These are phyloP conservation scores for Panurus biarmicus DNA, from an alignment of 2,113 vertebrate species.

Conservation along the genomic window DNA sequence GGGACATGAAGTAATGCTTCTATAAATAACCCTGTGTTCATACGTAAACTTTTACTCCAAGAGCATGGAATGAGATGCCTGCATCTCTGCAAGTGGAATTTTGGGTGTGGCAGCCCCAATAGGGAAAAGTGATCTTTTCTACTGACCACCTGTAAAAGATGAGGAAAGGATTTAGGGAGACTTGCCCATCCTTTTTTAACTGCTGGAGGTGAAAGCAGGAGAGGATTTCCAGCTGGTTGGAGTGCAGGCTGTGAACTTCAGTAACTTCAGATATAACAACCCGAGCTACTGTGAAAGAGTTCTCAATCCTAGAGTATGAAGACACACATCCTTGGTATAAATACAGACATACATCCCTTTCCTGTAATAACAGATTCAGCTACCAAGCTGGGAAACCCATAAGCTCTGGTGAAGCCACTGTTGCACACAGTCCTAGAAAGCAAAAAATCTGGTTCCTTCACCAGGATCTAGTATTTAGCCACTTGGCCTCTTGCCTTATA, in stretches of 20 bases:
- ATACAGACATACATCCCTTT: not conserved
- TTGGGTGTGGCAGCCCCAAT: not conserved
- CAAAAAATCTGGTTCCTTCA: constrained; percentile 4
- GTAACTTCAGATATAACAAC: not conserved
- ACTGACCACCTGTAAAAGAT: not conserved
- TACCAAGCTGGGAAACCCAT: not conserved
- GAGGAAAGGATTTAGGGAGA: not conserved
- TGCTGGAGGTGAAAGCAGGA: not conserved
- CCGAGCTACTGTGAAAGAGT: not conserved
- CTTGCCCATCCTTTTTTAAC: not conserved
- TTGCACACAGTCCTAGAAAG: constrained; percentile 19
- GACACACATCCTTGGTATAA: not conserved
- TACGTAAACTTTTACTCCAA: constrained; percentile 23
- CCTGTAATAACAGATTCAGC: not conserved
- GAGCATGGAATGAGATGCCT: constrained; percentile 22
- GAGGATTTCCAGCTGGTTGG: not conserved
- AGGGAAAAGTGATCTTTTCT: not conserved
- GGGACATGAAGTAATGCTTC: constrained; percentile 37
- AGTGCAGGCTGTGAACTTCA: not conserved
- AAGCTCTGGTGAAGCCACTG: not conserved
- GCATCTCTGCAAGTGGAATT: not conserved
- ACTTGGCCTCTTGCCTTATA: constrained; percentile 39
- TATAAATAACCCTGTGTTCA: constrained; percentile 40
- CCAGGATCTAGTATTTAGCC: not conserved
- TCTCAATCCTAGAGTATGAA: not conserved